These are phyloP conservation scores for Rhagonycha fulva DNA, from an alignment of 2,888 invertebrate species.

Conservation along the genomic window DNA sequence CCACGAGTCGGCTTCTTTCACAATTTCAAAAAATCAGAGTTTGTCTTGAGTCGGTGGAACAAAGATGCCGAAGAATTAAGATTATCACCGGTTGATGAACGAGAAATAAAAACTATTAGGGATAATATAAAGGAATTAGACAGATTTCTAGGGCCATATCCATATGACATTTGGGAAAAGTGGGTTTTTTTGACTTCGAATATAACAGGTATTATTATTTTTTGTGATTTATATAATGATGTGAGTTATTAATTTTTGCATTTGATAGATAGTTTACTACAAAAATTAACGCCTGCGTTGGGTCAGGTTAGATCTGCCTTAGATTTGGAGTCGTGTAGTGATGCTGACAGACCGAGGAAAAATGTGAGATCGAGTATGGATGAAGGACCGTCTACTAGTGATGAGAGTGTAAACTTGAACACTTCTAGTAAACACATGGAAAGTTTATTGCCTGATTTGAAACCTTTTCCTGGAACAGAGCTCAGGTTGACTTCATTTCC, in stretches of 20 bases:
- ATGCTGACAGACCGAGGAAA: slow-evolving; percentile 70
- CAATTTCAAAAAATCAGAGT: slow-evolving; percentile 79
- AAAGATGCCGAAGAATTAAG: slow-evolving; percentile 74
- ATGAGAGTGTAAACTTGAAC: neutral
- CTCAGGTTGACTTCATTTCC: slow-evolving; percentile 81
- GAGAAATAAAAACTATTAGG: slow-evolving; percentile 67
- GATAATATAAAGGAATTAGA: slow-evolving; percentile 75
- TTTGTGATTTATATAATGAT: neutral
- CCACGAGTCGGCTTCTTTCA: slow-evolving; percentile 77
- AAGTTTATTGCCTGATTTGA: slow-evolving; percentile 79
- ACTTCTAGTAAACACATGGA: slow-evolving; percentile 58
- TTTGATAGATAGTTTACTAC: slow-evolving; percentile 59
- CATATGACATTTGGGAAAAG: slow-evolving; percentile 83
- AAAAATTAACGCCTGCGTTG: slow-evolving; percentile 70
- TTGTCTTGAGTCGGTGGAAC: slow-evolving; percentile 90
- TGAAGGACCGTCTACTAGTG: neutral
- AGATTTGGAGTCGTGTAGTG: slow-evolving; percentile 74
- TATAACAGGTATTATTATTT: slow-evolving; percentile 60
- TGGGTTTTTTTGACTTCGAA: slow-evolving; percentile 81
- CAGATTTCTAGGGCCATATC: slow-evolving; percentile 85
- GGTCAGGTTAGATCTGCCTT: slow-evolving; percentile 81
- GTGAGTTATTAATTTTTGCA: slow-evolving; percentile 9
- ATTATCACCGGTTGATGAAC: slow-evolving; percentile 65
- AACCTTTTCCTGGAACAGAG: slow-evolving; percentile 78
- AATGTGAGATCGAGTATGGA: slow-evolving; percentile 43